Evolutionary conservation across 2,113 vertebrate genomes (phyloP).

Genomic region (Nibea albiflora): DNA sequence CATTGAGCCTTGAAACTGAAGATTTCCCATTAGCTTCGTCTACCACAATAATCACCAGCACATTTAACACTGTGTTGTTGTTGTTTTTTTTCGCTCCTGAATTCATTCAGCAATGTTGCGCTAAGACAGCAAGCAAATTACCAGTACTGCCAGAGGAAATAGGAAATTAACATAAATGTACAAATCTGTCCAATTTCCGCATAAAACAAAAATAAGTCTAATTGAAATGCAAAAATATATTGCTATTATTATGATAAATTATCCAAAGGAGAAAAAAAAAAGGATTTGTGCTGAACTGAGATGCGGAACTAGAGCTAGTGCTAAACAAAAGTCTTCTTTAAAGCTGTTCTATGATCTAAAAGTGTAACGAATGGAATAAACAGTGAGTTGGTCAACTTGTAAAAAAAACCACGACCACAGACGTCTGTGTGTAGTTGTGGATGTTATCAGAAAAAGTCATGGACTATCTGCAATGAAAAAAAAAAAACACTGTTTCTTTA

Average conservation of each 20-base stretch:
- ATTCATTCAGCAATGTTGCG: constrained; percentile 21
- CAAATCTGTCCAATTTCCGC: constrained; percentile 36
- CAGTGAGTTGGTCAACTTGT: not conserved
- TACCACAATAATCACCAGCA: constrained; percentile 27
- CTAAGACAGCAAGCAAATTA: constrained; percentile 37
- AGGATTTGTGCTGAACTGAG: not conserved
- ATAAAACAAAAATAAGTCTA: constrained; percentile 16
- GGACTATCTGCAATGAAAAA: not conserved
- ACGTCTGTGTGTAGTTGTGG: no score
- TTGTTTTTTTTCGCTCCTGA: not conserved
- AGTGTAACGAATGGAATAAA: not conserved
- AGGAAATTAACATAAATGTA: constrained; percentile 15
- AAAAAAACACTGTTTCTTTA: not conserved
- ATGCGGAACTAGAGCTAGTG: not conserved
- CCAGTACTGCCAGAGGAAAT: constrained; percentile 36
- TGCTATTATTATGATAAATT: constrained; percentile 29
- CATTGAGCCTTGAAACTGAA: constrained; percentile 24
- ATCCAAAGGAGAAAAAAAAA: constrained; percentile 5
- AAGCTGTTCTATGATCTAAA: not conserved
- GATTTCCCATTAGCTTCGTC: constrained; percentile 36
- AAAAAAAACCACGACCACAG: no score
- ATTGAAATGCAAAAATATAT: constrained; percentile 6
- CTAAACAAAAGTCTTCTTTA: not conserved
- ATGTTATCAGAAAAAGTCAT: not conserved
- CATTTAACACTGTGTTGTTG: constrained; percentile 9